Evolutionary conservation across 2,888 invertebrate genomes (phyloP), one percentile per base, ranked within the genome.

Genomic region (Acronicta psi): DNA sequence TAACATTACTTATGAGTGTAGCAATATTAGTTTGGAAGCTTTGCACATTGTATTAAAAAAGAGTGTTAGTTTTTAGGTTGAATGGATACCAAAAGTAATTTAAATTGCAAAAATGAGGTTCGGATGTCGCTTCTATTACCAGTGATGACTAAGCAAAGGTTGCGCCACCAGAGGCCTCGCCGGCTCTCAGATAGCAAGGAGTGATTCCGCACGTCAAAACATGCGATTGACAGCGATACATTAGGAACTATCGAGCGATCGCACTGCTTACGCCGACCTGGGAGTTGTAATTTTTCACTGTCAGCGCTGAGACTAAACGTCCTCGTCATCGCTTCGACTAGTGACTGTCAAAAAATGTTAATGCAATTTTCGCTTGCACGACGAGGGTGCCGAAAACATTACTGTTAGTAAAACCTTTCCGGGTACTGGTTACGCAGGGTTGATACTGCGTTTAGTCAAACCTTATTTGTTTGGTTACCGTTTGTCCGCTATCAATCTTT

Each of bases 161-260:
- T 81, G 79, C 80, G 79, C 74, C 74, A 79, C 75, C 68, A 70
- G 70, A 73, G 73, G 69, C 77, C 79, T 77, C 63, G 71, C 66
- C 63, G 74, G 71, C 79, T 79, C 79, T 80, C 65, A 84, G 86
- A 87, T 87, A 83, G 84, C 83, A 85, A 84, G 83, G 83, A 89
- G 87, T 88, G 89, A 90, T 90, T 90, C 86, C 81, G 83, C 81
- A 84, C 88, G 89, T 92, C 92, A 91, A 90, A 91, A 89, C 86
- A 87, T 82, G 83, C 89, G 88, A 93, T 92, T 91, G 93, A 91
- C 92, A 89, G 90, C 92, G 78, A 90, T 92, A 92, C 91, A 92
- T 92, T 92, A 93, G 87, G 85, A 92, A 90, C 89, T 91, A 91
- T 91, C 89, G 89, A 87, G 61, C 83, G 90, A 90, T 90, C 87